Conservation (phyloP, 2,797 vertebrate species). For the Zalophus californianus region DNA sequence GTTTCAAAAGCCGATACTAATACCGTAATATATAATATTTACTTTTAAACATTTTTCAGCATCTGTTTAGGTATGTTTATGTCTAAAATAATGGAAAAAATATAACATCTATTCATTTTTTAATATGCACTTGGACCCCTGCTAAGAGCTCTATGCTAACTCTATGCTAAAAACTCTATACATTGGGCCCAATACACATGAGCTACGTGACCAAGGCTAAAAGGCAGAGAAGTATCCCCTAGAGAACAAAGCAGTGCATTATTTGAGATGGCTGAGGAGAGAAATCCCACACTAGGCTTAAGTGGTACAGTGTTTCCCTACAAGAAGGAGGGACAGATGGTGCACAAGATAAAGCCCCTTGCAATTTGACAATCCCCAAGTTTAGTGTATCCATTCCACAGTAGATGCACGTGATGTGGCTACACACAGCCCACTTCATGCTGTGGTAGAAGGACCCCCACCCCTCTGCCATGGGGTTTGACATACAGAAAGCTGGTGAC, state of each 20-base stretch:
- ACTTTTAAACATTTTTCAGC: neutral
- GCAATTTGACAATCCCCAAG: neutral
- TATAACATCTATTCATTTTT: neutral
- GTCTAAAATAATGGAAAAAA: neutral
- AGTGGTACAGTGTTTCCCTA: rapidly evolving
- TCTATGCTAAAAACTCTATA: neutral
- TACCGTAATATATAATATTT: neutral
- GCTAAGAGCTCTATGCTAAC: neutral
- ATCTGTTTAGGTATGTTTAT: neutral
- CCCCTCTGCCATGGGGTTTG: rapidly evolving
- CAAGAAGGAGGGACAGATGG: neutral
- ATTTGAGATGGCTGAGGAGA: neutral
- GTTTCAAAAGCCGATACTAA: neutral
- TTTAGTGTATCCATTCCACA: neutral
- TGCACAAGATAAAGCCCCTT: neutral
- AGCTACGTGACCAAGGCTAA: neutral
- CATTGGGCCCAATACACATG: neutral
- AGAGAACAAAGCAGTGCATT: neutral
- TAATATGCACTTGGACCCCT: neutral
- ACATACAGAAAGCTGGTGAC: neutral
- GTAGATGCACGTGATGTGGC: rapidly evolving
- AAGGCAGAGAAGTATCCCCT: neutral
- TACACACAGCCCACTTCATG: rapidly evolving
- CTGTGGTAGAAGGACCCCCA: neutral
- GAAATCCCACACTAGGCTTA: too few relatives aligned